Evolutionary conservation across 2,113 vertebrate species (phyloP), one percentile per base, ranked within the genome.

Genomic region (Diglossa brunneiventris): DNA sequence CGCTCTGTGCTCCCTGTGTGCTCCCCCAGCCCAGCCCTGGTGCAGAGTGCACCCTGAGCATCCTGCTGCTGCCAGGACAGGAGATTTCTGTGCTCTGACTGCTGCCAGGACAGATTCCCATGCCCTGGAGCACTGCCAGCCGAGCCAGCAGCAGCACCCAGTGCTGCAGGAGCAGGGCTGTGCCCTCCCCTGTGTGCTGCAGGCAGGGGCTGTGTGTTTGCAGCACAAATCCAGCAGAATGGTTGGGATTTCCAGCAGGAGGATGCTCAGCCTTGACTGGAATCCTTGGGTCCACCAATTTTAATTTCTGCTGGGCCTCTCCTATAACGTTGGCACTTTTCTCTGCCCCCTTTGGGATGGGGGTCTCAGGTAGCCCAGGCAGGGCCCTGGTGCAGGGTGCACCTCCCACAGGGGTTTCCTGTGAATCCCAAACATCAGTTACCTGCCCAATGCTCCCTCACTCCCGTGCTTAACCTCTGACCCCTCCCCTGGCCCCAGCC

Each of bases 371-470:
- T 1, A 15, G 24, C 0, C 0, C 73, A 4, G 63, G 49, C 47
- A 33, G 49, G 46, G 37, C 41, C 6, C 13, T 9, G 49, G 14
- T 1, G 8, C 14, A 1, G 10, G 24, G 55, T 39, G 30, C 50
- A 19, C 13, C 26, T 76, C 3, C 10, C 14, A 0, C 28, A 0
- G 3, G 3, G 26, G 8, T 15, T 56, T 14, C 3, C 6, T 6
- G 20, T 30, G 3, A 11, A 52, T 33, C 83, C 82, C 27, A 21
- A 3, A 3, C 2, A 3, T 7, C 5, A 10, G 47, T 42, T 63
- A 47, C 41, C 77, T 44, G 14, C 84, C 69, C n/a, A 2, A 10
- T 83, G 79, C 83, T 72, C n/a, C 11, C 2, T 56, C 87, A 2
- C 35, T 68, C 14, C 56, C 0, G 1, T 35, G 27, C n/a, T 61